Evolutionary conservation across 1,140 invertebrate species (phyloP), one percentile per base, ranked within the genome.

Genomic region (Trachymyrmex cornetzi): DNA sequence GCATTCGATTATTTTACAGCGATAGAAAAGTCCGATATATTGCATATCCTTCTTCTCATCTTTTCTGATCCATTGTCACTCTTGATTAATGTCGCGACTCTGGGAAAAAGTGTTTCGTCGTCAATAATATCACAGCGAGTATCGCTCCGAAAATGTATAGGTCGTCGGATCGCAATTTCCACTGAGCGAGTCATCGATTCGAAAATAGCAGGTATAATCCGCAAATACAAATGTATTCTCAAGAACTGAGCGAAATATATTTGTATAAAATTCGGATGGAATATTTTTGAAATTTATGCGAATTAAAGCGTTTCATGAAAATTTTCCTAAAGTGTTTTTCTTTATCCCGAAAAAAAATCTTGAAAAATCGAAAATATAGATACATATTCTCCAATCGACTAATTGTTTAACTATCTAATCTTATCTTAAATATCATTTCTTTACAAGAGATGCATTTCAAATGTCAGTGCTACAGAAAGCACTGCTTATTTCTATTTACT

Each of bases 31-130:
- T 72, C 30, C 50, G 24, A 71, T 27, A 71, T 22, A 57, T 71
- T 50, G 24, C 77, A 27, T 53, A 81, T 30, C 16, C 64, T 44
- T 19, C 64, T 53, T 24, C 77, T 55, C 30, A 38, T 72, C 19
- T 57, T 3, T 27, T 24, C 22, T 57, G 79, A 81, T 81, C 22
- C 34, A 53, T 72, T 80, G 63, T 71, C 79, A 55, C 9, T 80
- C 61, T 80, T 61, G 66, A 11, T 81, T 81, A 81, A 72, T 57
- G 50, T 72, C 50, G 22, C 50, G 50, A 72, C 34, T 81, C 24
- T 38, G 30, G 30, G 11, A 19, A 72, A 48, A 81, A 81, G 34
- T 57, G 66, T 50, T 72, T 44, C 38, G 19, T 77, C 81, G 30
- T 77, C 38, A 44, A 66, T 77, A 77, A 81, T 82, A 57, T 48